These are phyloP conservation scores for Cryptoblepharus egeriae DNA, from an alignment of 2,797 vertebrate species.

Conservation along the genomic window DNA sequence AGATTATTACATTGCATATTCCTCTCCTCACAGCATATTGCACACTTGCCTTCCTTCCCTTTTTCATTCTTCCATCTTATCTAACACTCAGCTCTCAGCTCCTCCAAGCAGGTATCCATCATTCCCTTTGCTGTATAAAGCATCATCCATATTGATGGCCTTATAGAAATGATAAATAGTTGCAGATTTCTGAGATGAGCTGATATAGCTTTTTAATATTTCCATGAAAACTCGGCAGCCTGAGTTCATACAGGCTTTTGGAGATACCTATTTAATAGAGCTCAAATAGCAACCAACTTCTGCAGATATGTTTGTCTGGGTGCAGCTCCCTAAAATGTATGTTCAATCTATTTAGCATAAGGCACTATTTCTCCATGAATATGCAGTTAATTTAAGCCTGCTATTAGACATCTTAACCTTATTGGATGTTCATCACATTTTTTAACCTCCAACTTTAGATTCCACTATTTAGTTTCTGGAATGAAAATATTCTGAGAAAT, in stretches of 20 bases:
- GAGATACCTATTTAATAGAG: not conserved
- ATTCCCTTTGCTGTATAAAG: not conserved
- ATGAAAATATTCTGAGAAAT: not conserved
- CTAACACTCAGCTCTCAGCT: not conserved
- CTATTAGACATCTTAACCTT: constrained; percentile 10
- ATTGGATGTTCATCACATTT: not conserved
- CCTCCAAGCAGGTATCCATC: not conserved
- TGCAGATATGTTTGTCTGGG: not conserved
- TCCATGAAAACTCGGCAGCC: not conserved
- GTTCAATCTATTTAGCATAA: constrained; percentile 7
- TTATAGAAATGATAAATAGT: not conserved
- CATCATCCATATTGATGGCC: not conserved
- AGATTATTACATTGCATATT: too few species aligned
- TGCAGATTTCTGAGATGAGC: not conserved
- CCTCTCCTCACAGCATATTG: too few species aligned
- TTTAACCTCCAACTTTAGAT: not conserved
- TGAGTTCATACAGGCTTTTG: not conserved
- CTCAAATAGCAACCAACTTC: not conserved
- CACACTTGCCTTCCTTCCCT: not conserved
- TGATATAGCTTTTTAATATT: not conserved
- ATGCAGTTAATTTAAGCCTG: constrained; percentile 15
- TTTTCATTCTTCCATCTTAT: not conserved
- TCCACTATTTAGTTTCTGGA: not conserved
- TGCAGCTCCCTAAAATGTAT: not conserved
- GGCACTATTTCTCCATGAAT: not conserved